Percentiles rank a stretch among this genome's conserved stretches.
These are phyloP conservation scores for Microplitis demolitor DNA, from an alignment of 1,140 invertebrate genomes.

Conservation along the genomic window DNA sequence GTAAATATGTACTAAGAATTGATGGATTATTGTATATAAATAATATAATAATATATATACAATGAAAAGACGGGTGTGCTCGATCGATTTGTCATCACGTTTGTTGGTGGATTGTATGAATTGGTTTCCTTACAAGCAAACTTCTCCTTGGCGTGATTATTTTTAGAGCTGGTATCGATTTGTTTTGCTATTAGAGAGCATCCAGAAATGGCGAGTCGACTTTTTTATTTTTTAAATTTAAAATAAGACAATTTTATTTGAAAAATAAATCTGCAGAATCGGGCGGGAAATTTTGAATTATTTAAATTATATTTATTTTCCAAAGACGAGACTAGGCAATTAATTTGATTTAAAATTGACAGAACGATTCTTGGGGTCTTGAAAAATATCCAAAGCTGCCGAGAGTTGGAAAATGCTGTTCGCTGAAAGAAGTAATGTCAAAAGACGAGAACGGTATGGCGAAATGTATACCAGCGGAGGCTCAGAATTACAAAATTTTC, in stretches of 20 bases:
- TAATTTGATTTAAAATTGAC: neutral
- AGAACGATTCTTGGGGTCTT: conserved; percentile 33
- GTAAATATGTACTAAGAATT: neutral
- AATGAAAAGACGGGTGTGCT: neutral
- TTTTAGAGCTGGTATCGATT: conserved; percentile 26
- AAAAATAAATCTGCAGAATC: neutral
- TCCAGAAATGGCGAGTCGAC: conserved; percentile 1
- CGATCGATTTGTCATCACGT: neutral
- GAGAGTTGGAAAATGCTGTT: conserved; percentile 52
- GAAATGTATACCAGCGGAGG: conserved; percentile 25
- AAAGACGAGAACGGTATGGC: conserved; percentile 29
- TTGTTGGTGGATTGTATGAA: neutral
- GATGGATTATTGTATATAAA: neutral
- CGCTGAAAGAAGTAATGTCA: conserved; percentile 36
- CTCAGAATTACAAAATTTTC: neutral
- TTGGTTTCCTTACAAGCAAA: neutral
- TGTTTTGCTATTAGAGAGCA: neutral
- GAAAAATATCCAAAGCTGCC: conserved; percentile 37
- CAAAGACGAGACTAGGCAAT: too few species aligned
- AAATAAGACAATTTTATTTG: neutral
- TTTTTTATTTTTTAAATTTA: neutral
- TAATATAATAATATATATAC: neutral
- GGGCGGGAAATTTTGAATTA: neutral
- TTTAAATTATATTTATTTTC: neutral
- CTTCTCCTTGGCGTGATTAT: conserved; percentile 22